Percentiles rank a stretch among this genome's conserved stretches.
phyloP scores from a whole-genome alignment of 2,113 vertebrate genomes.

The Pterocles gutturalis region DNA sequence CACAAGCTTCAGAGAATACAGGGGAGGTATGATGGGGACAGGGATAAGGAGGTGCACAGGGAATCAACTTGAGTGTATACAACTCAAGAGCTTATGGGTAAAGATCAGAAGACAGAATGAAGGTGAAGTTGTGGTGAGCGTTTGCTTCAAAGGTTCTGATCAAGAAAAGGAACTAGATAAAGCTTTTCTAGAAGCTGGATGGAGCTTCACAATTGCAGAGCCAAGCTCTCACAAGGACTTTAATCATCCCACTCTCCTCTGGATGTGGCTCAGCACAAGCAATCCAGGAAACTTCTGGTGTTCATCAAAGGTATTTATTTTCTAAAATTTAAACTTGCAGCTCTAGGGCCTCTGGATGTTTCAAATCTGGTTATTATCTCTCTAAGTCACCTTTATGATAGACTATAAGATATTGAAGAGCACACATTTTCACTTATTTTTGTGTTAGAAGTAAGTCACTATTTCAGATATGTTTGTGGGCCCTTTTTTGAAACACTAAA shows the following conservation, averaged over 20 bases:
- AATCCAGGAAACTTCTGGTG: not conserved
- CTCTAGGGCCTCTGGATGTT: not conserved
- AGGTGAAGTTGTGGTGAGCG: not conserved
- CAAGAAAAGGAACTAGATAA: not conserved
- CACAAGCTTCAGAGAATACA: not conserved
- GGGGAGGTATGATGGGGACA: not conserved
- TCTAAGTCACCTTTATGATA: not conserved
- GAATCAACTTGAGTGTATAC: not conserved
- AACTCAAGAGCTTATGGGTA: not conserved
- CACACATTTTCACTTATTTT: not conserved
- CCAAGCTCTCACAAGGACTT: not conserved
- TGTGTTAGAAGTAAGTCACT: not conserved
- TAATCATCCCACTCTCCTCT: not conserved
- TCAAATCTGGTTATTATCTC: not conserved
- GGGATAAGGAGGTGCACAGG: not conserved
- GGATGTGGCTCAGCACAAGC: not conserved
- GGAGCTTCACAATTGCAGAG: not conserved
- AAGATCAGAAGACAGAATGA: not conserved
- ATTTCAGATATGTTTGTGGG: not conserved
- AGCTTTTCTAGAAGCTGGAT: not conserved
- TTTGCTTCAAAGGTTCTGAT: not conserved
- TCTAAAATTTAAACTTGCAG: not conserved
- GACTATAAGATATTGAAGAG: not conserved
- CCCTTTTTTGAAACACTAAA: not conserved
- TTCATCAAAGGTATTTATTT: not conserved